These are phyloP conservation scores for Eristalinus aeneus DNA, from an alignment of 2,888 invertebrate species.

Conservation along the genomic window DNA sequence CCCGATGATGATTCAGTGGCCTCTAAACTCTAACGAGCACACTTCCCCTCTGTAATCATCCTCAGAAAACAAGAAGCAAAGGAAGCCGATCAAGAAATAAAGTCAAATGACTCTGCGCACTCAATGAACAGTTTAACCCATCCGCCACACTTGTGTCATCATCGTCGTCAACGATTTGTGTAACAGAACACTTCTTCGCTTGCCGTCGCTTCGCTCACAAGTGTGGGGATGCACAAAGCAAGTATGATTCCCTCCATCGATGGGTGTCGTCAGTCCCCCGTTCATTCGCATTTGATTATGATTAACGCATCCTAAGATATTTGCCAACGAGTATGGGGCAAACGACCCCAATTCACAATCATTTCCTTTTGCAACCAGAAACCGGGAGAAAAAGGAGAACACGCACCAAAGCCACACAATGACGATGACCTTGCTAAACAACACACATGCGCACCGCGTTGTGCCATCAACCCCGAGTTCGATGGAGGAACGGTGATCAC, in stretches of 20 bases:
- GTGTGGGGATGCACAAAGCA: background rate
- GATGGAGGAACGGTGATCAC: background rate
- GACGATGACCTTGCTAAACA: background rate
- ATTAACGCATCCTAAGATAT: background rate
- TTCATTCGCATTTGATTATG: background rate
- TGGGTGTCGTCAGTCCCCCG: background rate
- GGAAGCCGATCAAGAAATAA: background rate
- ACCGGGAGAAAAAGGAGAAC: background rate
- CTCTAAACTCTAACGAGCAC: background rate
- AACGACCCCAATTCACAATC: background rate
- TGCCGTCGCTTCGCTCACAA: background rate
- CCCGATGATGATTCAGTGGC: background rate
- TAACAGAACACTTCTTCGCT: background rate
- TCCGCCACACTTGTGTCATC: background rate
- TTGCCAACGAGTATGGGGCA: background rate
- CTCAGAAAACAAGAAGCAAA: background rate
- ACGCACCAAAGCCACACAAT: background rate
- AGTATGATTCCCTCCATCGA: background rate
- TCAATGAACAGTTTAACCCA: background rate
- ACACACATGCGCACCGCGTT: background rate
- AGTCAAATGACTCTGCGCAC: background rate
- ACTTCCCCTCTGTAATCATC: background rate
- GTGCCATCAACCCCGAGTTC: background rate
- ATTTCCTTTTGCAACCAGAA: background rate
- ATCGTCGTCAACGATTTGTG: background rate